These are phyloP conservation scores for Stylophora pistillata DNA, from an alignment of 64 coral and sea anemone genomes.

Conservation along the genomic window DNA sequence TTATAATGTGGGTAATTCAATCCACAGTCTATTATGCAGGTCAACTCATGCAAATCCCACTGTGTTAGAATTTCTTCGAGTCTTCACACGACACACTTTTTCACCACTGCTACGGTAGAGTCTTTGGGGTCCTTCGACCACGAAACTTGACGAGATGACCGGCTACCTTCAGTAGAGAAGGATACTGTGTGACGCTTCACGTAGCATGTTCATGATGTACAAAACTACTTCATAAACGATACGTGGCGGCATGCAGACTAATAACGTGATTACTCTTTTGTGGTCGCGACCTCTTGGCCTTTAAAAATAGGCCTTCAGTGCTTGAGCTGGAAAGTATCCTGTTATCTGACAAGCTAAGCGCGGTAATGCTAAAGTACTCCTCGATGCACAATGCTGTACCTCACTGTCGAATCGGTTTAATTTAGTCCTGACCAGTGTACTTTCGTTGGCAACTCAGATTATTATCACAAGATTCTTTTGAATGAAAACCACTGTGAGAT, in stretches of 20 bases:
- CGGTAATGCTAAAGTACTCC: not conserved
- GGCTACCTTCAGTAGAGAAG: not conserved
- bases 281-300: slow-evolving; percentile 19
- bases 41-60: not conserved
- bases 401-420: not conserved
- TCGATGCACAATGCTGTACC: not conserved
- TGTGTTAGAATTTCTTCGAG: not conserved
- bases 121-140: not conserved
- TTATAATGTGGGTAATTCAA: slow-evolving; percentile 14
- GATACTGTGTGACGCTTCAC: not conserved
- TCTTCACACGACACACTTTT: not conserved
- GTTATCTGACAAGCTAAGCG: not conserved
- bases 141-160: not conserved
- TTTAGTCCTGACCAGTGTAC: not conserved
- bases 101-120: not conserved
- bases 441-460: not conserved
- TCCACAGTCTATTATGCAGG: not conserved
- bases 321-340: not conserved
- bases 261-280: slow-evolving; percentile 9
- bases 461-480: not conserved
- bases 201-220: not conserved
- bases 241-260: not conserved
- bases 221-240: not conserved
- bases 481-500: not conserved
- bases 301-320: not conserved